Base-by-base conservation (phyloP, 2,113 vertebrate species). In the Patagioenas fasciata region DNA sequence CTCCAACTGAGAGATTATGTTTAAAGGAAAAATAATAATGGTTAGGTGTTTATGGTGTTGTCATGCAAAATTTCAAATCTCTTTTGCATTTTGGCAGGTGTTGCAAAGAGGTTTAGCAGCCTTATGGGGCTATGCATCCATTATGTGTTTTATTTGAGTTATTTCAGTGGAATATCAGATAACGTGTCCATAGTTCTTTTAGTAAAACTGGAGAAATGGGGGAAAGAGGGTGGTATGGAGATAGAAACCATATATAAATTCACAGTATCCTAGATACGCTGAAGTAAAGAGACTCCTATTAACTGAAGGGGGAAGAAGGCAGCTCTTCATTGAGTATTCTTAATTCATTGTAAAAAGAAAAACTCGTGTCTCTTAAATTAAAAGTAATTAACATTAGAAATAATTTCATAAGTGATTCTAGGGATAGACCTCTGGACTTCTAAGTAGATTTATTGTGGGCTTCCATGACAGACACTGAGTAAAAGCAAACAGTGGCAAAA, bases 131-230 rank as follows among this genome's bases (percentile, higher is more conserved):
- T 88, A 9, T 87, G 10, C 53, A 62, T 83, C 74, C 26, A 42
- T 72, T 75, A 48, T 58, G 15, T 87, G 18, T 64, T 91, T 97
- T 94, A 51, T 96, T 91, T 96, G 50, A 40, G 11, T 88, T 31
- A 40, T 91, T 56, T 82, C 54, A 86, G 56, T 84, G 64, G 42
- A 85, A 80, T 65, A 23, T 70, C 40, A 81, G 29, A 69, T 65
- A 77, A 62, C 58, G 34, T 57, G n/a, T 78, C 38, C 70, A 84
- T 21, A 91, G 16, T 80, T 88, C 9, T 31, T 71, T 72, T 53
- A 86, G 64, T 80, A 93, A 88, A 91, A 73, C 25, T 57, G 60
- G 9, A 26, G 23, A 73, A 11, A 40, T 44, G 16, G 53, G 9
- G 13, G 4, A 8, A 6, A 40, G 3, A 6, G 8, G 44, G 4